Evolutionary conservation across 2,113 vertebrate species (phyloP).

Genomic region (Polypterus senegalus): DNA sequence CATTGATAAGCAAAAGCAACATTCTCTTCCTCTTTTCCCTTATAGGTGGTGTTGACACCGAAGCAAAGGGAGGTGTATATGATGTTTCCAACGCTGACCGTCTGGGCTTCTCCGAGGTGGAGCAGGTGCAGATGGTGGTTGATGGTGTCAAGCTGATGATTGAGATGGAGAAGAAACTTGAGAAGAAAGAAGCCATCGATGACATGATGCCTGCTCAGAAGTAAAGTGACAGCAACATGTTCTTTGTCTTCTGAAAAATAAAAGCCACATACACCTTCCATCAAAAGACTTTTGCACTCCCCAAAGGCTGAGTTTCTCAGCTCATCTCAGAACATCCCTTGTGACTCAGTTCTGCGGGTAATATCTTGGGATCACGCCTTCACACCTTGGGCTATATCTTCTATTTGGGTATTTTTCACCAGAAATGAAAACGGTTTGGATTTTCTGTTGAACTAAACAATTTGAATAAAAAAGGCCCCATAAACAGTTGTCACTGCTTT

Average conservation of each 20-base stretch:
- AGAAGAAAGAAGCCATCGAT: slow-evolving; percentile 80
- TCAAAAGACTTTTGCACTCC: background rate
- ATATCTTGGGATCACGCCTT: slow-evolving; percentile 60
- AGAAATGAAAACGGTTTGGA: slow-evolving; percentile 12
- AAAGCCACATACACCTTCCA: slow-evolving; percentile 28
- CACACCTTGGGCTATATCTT: slow-evolving; percentile 29
- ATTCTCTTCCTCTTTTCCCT: background rate
- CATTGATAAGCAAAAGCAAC: too few relatives aligned
- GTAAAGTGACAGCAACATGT: slow-evolving; percentile 42
- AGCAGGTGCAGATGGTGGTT: slow-evolving; percentile 89
- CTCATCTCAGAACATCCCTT: slow-evolving; percentile 12
- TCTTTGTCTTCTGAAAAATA: slow-evolving; percentile 27
- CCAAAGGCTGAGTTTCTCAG: slow-evolving; percentile 14
- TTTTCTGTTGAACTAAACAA: slow-evolving; percentile 37
- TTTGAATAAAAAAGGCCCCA: slow-evolving; percentile 52
- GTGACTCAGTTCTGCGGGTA: slow-evolving; percentile 33
- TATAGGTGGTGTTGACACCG: slow-evolving; percentile 86
- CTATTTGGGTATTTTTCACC: slow-evolving; percentile 24
- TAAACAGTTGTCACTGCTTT: slow-evolving; percentile 10
- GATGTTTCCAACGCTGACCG: slow-evolving; percentile 94
- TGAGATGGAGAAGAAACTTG: slow-evolving; percentile 95
- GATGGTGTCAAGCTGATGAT: slow-evolving; percentile 94
- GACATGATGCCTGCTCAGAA: slow-evolving; percentile 94
- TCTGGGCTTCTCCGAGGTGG: slow-evolving; percentile 84
- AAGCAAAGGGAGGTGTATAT: slow-evolving; percentile 77